Conservation (phyloP, 2,113 vertebrate species). For the Trichomycterus rosablanca region DNA sequence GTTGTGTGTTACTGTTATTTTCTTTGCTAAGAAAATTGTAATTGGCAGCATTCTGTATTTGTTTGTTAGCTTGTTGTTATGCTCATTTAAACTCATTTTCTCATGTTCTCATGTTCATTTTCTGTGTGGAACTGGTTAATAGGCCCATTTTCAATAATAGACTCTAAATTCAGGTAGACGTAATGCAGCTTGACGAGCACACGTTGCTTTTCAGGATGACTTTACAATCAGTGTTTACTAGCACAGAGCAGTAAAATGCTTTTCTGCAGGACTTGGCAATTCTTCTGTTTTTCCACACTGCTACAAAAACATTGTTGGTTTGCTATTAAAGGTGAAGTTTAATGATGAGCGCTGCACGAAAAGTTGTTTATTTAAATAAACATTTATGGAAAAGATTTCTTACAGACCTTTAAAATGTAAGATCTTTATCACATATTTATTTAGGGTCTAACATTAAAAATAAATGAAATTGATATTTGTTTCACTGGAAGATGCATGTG, state of each 20-base stretch:
- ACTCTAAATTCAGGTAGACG: constrained; percentile 51
- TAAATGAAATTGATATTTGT: not conserved
- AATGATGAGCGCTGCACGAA: constrained; percentile 21
- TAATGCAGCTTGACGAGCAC: constrained; percentile 46
- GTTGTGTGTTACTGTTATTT: constrained; percentile 10
- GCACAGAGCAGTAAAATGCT: constrained; percentile 39
- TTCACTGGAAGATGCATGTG: too few relatives aligned
- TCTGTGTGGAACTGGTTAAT: constrained; percentile 50
- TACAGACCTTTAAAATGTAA: too few relatives aligned
- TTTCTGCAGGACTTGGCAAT: constrained; percentile 46
- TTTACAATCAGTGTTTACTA: constrained; percentile 47
- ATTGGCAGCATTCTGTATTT: constrained; percentile 39
- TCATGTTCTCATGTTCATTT: constrained; percentile 53
- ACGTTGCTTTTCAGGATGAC: constrained; percentile 35
- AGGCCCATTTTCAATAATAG: constrained; percentile 57
- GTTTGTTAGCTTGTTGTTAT: constrained; percentile 52
- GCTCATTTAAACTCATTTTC: constrained; percentile 61
- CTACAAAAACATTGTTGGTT: constrained; percentile 40
- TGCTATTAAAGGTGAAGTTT: constrained; percentile 45
- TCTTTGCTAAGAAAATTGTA: constrained; percentile 31
- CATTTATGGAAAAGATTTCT: too few relatives aligned
- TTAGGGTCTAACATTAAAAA: not conserved
- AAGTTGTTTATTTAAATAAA: constrained; percentile 14
- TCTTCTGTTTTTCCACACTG: constrained; percentile 44
- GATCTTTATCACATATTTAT: not conserved